A percentile compares a stretch with the other conserved stretches of the same genome.
phyloP scores from a whole-genome alignment of 2,888 invertebrate species.

The Euproctis similis region DNA sequence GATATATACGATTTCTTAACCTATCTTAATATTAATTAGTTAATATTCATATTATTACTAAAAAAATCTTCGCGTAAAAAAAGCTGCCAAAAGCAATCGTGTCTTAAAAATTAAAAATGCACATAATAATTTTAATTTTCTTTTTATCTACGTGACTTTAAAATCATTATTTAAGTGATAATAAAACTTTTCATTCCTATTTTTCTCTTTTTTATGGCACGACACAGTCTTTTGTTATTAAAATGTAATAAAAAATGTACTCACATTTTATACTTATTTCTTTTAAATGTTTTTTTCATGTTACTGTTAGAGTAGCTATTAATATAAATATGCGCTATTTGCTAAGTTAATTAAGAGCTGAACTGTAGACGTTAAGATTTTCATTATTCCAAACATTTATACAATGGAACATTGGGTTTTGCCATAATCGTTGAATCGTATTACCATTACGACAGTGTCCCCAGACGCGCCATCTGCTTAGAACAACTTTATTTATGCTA shows the following conservation, averaged over 20 bases:
- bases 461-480: conserved; percentile 61
- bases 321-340: conserved; percentile 30
- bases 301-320: conserved; percentile 1
- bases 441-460: conserved; percentile 72
- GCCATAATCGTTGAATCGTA: conserved; percentile 71
- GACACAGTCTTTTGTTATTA: not conserved
- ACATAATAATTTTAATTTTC: too few relatives aligned
- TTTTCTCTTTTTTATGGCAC: too few relatives aligned
- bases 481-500: conserved; percentile 64
- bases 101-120: too few relatives aligned
- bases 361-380: conserved; percentile 57
- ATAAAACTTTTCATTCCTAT: too few relatives aligned
- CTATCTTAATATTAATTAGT: too few relatives aligned
- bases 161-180: too few relatives aligned
- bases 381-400: conserved; percentile 62
- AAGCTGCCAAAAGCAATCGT: too few relatives aligned
- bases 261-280: not conserved
- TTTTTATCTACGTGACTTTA: too few relatives aligned
- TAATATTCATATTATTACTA: too few relatives aligned
- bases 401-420: conserved; percentile 39
- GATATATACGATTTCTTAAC: too few relatives aligned
- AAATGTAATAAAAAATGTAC: not conserved
- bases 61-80: too few relatives aligned
- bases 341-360: conserved; percentile 59
- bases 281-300: not conserved